A percentile compares a stretch with the other conserved stretches of the same genome.
Conservation (phyloP, 2,113 vertebrate species). For the Bos javanicus region DNA sequence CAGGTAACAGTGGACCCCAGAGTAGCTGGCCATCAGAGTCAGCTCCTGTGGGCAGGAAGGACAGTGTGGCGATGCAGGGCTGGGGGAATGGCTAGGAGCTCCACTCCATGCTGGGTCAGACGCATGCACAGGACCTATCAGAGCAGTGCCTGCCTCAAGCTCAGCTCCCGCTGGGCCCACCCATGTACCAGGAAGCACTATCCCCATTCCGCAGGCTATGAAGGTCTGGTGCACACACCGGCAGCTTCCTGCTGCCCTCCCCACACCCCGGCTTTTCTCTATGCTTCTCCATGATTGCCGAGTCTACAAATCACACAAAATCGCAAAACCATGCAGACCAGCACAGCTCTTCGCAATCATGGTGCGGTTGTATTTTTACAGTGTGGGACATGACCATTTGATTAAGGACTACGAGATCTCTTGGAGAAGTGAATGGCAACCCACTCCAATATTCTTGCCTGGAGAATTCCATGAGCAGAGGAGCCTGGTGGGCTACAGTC, state of each 20-base stretch:
- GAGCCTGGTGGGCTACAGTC: fast-evolving
- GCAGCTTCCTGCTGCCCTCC: not conserved
- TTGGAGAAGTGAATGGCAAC: not conserved
- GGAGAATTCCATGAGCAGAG: not conserved
- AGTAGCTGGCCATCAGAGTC: not conserved
- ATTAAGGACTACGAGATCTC: not conserved
- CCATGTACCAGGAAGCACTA: not conserved
- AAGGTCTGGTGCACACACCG: not conserved
- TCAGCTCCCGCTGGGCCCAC: not conserved
- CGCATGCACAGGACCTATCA: not conserved
- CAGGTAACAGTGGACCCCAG: not conserved
- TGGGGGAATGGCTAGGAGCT: not conserved
- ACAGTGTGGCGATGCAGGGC: not conserved
- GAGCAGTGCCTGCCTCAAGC: not conserved
- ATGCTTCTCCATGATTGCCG: not conserved
- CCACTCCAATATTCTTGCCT: not conserved
- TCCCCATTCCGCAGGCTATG: not conserved
- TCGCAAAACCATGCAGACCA: not conserved
- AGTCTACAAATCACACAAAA: not conserved
- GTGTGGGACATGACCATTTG: not conserved
- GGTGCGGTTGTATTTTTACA: not conserved
- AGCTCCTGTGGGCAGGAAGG: not conserved
- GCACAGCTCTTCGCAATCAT: not conserved
- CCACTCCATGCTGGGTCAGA: not conserved
- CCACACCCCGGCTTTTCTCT: not conserved